Conservation (phyloP, 2,888 invertebrate genomes). For the Rhagonycha fulva region DNA sequence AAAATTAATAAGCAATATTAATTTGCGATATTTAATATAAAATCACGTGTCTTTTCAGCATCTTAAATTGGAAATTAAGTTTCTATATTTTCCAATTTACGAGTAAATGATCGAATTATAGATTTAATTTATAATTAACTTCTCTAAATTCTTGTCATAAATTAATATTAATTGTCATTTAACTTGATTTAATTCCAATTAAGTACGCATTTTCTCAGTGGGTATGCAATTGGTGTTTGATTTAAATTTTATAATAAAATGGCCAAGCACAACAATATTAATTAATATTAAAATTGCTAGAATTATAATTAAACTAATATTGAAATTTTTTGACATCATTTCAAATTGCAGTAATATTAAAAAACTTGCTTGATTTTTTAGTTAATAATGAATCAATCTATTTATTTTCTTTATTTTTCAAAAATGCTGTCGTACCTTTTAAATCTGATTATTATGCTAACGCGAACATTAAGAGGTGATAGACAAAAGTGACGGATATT, state of each 20-base stretch:
- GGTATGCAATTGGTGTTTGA: neutral
- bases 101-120: neutral
- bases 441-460: too few species aligned
- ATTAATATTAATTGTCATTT: neutral
- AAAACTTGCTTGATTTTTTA: neutral
- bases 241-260: neutral
- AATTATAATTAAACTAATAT: neutral
- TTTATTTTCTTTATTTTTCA: too few species aligned
- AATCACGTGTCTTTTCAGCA: too few species aligned
- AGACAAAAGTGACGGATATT: too few species aligned
- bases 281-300: neutral
- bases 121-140: neutral
- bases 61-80: neutral
- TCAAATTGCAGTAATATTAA: neutral
- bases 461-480: too few species aligned
- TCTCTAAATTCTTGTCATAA: neutral
- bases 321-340: neutral
- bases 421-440: too few species aligned
- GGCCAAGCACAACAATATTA: neutral
- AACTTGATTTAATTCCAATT: neutral
- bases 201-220: neutral
- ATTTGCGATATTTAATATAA: neutral
- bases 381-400: too few species aligned
- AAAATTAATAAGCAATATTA: neutral
- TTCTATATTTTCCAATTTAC: neutral